Evolutionary conservation across 1,140 invertebrate genomes (phyloP).

Genomic region (Scylla paramamosain): DNA sequence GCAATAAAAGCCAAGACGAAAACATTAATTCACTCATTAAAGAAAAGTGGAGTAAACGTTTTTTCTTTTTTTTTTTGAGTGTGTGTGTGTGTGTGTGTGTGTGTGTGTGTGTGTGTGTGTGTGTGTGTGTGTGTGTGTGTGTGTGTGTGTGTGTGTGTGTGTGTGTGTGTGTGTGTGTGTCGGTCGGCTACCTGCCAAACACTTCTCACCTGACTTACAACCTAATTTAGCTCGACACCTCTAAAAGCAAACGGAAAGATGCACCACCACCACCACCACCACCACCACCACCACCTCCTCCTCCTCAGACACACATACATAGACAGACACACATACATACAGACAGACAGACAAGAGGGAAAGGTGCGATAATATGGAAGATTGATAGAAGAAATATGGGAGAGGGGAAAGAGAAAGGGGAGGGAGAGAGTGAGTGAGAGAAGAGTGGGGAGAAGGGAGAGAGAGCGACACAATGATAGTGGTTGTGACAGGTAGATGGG

Average conservation of each 20-base stretch:
- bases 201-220: not conserved
- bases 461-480: not conserved
- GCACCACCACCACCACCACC: not conserved
- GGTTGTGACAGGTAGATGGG: not conserved
- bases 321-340: not conserved
- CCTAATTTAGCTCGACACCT: conserved; percentile 13
- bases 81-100: no score
- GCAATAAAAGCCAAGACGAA: no score
- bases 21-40: no score
- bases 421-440: not conserved
- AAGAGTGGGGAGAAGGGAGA: no score
- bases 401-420: not conserved
- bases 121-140: no score
- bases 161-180: not conserved
- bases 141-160: not conserved
- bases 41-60: no score
- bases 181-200: not conserved
- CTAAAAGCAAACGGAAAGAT: not conserved
- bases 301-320: not conserved
- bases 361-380: not conserved
- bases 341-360: not conserved
- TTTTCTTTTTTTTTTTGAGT: no score
- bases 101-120: no score
- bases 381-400: not conserved
- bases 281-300: not conserved